phyloP scores from a whole-genome alignment of 2,113 vertebrate species.

The Gila orcuttii region DNA sequence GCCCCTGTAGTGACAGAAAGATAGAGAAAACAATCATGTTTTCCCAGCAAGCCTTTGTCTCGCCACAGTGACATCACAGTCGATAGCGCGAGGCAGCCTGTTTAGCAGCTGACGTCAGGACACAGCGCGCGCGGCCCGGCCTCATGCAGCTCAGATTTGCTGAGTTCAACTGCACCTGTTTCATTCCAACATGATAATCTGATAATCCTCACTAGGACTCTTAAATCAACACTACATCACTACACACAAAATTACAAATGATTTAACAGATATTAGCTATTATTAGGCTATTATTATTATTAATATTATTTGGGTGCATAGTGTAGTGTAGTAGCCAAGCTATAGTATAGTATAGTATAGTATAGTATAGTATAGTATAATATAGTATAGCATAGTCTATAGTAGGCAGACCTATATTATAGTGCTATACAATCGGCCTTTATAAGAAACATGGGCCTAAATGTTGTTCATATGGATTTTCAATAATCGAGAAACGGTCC shows the following conservation, averaged over 20 bases:
- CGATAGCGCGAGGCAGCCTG: slow-evolving; percentile 4
- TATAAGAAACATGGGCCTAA: background rate
- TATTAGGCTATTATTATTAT: background rate
- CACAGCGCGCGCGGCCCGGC: background rate
- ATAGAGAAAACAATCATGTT: background rate
- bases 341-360: no score
- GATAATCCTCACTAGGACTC: slow-evolving; percentile 23
- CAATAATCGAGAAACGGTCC: background rate
- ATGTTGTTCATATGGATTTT: background rate
- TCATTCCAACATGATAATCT: slow-evolving; percentile 38
- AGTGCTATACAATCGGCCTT: background rate
- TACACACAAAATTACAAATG: background rate
- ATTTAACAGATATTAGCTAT: background rate
- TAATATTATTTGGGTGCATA: background rate
- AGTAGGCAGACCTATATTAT: background rate
- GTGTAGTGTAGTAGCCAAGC: background rate
- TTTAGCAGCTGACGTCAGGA: slow-evolving; percentile 50
- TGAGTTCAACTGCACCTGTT: slow-evolving; percentile 50
- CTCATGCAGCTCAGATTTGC: slow-evolving; percentile 19
- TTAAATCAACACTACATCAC: background rate
- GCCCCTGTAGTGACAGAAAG: background rate
- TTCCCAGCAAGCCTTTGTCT: slow-evolving; percentile 49
- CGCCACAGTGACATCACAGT: slow-evolving; percentile 40
- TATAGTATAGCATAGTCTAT: background rate
- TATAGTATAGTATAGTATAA: background rate